Base-by-base conservation (phyloP, 2,113 vertebrate genomes). In the Podilymbus podiceps region DNA sequence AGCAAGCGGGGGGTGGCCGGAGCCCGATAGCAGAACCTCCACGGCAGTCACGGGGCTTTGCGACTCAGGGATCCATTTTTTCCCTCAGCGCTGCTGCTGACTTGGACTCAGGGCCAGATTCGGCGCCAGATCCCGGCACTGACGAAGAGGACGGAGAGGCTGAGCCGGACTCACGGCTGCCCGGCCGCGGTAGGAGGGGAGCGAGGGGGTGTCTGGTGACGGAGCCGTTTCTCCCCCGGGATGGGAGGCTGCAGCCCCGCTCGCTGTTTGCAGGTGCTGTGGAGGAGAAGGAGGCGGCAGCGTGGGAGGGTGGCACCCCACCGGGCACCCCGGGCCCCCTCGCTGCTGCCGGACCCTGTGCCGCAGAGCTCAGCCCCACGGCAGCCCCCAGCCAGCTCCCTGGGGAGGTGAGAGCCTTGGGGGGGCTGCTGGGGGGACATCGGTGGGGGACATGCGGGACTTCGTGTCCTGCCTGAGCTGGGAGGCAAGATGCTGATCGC, bases 361-460 rank as follows among this genome's bases (percentile, higher is more conserved):
- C 58, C 6, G 2, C 68, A 5, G 92, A 88, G 28, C 93, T 76
- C 53, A 66, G 90, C 49, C 62, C 73, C 30, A 21, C 55, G 4
- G 11, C n/a, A 60, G 50, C 64, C 42, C 76, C 85, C 24, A 3
- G 35, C 13, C 49, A 3, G 62, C 49, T 25, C 20, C 71, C 82
- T 4, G 9, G 3, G n/a, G 59, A 95, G 95, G 97, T 96, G 83
- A 95, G 95, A n/a, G n/a, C n/a, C n/a, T n/a, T n/a, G n/a, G n/a
- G 9, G 13, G 23, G 42, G 22, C 15, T 1, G 1, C 56, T 14
- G 30, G 6, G 31, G 28, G 11, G 33, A 3, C 5, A 4, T 21
- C 15, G 5, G 1, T 6, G 47, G 28, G 40, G 42, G 21, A 13
- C 35, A 24, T 1, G 5, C 4, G 8, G n/a, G 80, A 28, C 9